Conservation (phyloP, 2,797 vertebrate genomes). For the Psittacula derbiana region DNA sequence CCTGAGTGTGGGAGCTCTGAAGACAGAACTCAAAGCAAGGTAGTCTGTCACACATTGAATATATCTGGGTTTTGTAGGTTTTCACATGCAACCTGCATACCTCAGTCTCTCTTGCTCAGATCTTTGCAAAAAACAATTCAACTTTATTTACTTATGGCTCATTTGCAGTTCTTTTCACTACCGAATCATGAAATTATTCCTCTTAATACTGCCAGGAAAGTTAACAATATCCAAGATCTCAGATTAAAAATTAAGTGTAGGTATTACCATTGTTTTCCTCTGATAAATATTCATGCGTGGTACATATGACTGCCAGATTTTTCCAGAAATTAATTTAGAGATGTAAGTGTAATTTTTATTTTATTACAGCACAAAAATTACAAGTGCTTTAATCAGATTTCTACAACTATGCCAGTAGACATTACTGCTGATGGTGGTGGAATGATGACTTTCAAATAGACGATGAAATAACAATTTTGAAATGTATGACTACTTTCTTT, state of each 20-base stretch:
- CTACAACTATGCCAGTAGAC: not conserved
- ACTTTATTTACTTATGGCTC: not conserved
- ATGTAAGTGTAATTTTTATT: not conserved
- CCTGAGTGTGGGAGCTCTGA: not conserved
- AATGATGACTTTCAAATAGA: not conserved
- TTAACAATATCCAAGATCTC: conserved; percentile 20
- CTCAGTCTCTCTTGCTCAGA: not conserved
- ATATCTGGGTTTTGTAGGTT: not conserved
- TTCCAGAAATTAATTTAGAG: not conserved
- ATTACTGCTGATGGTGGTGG: not conserved
- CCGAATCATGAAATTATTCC: conserved; percentile 32
- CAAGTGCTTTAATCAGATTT: conserved; percentile 5
- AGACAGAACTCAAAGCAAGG: not conserved
- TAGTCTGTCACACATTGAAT: not conserved
- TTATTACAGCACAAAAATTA: not conserved
- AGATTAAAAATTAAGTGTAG: conserved; percentile 13
- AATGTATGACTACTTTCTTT: not conserved
- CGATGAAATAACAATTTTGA: not conserved
- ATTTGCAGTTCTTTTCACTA: conserved; percentile 14
- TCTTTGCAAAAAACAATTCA: not conserved
- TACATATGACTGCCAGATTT: not conserved
- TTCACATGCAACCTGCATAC: not conserved
- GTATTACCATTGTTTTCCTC: not conserved
- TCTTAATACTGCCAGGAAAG: not conserved
- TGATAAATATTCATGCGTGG: conserved; percentile 25